These are phyloP conservation scores for Sciurus carolinensis DNA, from an alignment of 2,797 vertebrate species.

Conservation along the genomic window DNA sequence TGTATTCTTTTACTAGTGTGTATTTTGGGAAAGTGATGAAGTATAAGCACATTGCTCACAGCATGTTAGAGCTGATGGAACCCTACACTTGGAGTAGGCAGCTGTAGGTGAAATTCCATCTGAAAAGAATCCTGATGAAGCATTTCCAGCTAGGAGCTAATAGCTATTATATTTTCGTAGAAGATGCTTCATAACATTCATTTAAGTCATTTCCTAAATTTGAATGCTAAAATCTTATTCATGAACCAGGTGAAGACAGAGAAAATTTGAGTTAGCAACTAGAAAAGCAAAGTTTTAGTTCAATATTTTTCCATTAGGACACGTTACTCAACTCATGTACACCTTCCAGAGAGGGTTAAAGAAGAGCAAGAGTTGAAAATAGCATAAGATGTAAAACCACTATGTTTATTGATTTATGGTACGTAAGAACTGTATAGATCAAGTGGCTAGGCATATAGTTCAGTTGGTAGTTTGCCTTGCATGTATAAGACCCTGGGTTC, in stretches of 20 bases:
- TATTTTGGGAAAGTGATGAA: constrained; percentile 75
- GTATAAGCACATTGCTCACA: constrained; percentile 32
- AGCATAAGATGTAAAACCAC: constrained; percentile 38
- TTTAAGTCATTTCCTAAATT: background rate
- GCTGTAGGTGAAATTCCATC: constrained; percentile 62
- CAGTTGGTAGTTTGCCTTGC: no score
- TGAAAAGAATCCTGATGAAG: constrained; percentile 44
- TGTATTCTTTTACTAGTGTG: constrained; percentile 59
- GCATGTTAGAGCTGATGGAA: constrained; percentile 58
- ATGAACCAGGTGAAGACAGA: constrained; percentile 35
- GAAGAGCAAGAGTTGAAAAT: constrained; percentile 32
- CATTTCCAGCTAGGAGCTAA: background rate
- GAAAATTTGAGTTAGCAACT: constrained; percentile 39
- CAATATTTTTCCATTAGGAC: constrained; percentile 25
- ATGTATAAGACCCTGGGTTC: no score
- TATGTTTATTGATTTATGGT: constrained; percentile 22
- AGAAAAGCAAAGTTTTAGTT: constrained; percentile 17
- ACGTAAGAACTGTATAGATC: background rate
- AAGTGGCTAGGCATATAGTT: background rate
- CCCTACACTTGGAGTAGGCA: constrained; percentile 52
- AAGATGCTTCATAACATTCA: background rate
- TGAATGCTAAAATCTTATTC: constrained; percentile 57
- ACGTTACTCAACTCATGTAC: background rate
- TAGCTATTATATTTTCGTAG: constrained; percentile 28
- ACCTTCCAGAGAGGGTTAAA: background rate